Evolutionary conservation across 1,140 invertebrate species (phyloP).

Genomic region (Idris sp.): DNA sequence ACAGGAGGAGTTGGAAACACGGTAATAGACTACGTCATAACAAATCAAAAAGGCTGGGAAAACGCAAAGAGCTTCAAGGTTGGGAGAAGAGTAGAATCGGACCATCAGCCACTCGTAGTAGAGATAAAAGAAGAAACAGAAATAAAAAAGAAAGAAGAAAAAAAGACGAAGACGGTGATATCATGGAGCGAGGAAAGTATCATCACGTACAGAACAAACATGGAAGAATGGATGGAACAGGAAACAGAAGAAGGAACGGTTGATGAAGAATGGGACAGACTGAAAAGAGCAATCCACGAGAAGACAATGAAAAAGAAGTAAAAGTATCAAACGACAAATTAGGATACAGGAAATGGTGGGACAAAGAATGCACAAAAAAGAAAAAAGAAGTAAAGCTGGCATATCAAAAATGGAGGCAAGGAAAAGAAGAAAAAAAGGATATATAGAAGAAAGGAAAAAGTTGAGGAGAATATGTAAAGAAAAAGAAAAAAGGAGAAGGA

Average conservation of each 20-base stretch:
- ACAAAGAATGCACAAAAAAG: too few relatives aligned
- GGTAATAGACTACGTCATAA: constrained; percentile 28
- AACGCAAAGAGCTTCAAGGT: constrained; percentile 9
- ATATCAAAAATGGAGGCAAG: constrained; percentile 9
- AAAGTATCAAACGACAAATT: too few relatives aligned
- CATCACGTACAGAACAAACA: too few relatives aligned
- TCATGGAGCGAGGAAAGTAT: neutral
- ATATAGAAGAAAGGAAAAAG: constrained; percentile 1
- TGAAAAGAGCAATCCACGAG: too few relatives aligned
- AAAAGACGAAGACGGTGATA: neutral
- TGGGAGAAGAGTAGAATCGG: constrained; percentile 13
- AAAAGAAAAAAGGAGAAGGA: constrained; percentile 1
- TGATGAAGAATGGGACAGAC: too few relatives aligned
- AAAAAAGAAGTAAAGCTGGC: constrained; percentile 3
- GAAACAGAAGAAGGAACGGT: too few relatives aligned
- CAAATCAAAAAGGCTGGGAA: neutral
- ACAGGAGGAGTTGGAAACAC: constrained; percentile 23
- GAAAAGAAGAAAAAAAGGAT: constrained; percentile 5
- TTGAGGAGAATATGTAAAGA: constrained; percentile 9
- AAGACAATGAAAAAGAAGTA: too few relatives aligned
- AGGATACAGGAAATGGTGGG: too few relatives aligned
- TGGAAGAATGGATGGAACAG: too few relatives aligned
- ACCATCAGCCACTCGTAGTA: constrained; percentile 2
- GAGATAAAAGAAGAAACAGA: neutral
- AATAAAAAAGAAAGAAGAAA: neutral